These are phyloP conservation scores for Calliopum simillimum DNA, from an alignment of 2,888 invertebrate species.

Conservation along the genomic window DNA sequence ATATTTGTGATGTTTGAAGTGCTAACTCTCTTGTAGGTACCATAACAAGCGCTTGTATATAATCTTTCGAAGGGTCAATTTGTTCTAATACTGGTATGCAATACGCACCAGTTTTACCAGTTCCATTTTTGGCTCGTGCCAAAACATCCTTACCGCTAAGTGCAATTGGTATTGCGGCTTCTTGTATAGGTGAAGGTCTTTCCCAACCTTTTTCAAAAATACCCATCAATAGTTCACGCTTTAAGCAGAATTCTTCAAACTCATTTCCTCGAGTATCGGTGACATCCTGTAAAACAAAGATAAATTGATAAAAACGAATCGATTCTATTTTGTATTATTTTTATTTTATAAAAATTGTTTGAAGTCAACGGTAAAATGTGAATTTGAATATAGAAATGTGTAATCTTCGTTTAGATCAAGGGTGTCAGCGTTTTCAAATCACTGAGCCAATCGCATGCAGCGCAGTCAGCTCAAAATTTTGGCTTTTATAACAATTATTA, in stretches of 20 bases:
- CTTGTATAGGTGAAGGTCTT: slow-evolving; percentile 99
- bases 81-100: slow-evolving; percentile 98
- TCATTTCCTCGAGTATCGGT: slow-evolving; percentile 99
- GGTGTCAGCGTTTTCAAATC: no score
- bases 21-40: slow-evolving; percentile 99
- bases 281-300: slow-evolving; percentile 82
- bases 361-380: no score
- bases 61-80: slow-evolving; percentile 88
- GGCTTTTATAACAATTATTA: no score
- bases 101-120: slow-evolving; percentile 99
- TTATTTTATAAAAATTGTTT: no score
- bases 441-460: no score
- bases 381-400: no score
- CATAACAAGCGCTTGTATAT: slow-evolving; percentile 97
- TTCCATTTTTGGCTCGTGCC: slow-evolving; percentile 99
- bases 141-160: slow-evolving; percentile 97
- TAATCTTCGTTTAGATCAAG: no score
- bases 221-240: slow-evolving; percentile 97
- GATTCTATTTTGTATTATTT: no score
- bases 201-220: slow-evolving; percentile 99
- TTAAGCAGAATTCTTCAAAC: slow-evolving; percentile 99
- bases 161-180: slow-evolving; percentile 98
- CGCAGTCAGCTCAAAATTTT: no score
- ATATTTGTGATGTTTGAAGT: slow-evolving; percentile 99
- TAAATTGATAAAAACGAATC: no score